phyloP scores from a whole-genome alignment of 2,888 invertebrate species.

The Scaeva pyrastri region DNA sequence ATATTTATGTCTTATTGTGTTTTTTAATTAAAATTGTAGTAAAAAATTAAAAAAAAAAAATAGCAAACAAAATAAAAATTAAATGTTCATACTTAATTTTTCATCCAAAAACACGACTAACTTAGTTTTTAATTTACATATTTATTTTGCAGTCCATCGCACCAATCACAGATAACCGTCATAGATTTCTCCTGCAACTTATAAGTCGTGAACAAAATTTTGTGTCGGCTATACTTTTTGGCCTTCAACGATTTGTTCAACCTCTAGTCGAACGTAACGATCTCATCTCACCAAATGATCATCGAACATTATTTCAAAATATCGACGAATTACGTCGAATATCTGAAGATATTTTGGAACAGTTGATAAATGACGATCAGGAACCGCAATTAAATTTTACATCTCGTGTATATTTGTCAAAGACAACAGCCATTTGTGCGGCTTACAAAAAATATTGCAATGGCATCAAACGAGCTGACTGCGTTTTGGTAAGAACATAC shows the following conservation, averaged over 20 bases:
- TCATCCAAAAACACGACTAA: too few species aligned
- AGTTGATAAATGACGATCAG: conserved; percentile 89
- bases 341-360: conserved; percentile 92
- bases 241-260: conserved; percentile 90
- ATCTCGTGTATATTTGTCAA: conserved; percentile 89
- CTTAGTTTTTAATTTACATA: neutral
- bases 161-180: conserved; percentile 85
- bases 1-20: too few species aligned
- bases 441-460: conserved; percentile 93
- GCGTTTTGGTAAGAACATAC: conserved; percentile 90
- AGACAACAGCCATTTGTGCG: conserved; percentile 89
- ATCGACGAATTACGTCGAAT: conserved; percentile 91
- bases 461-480: conserved; percentile 93
- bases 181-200: conserved; percentile 90
- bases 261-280: conserved; percentile 91
- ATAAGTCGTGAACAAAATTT: conserved; percentile 92
- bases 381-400: conserved; percentile 88
- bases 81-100: too few species aligned
- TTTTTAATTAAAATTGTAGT: too few species aligned
- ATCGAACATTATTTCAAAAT: conserved; percentile 92
- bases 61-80: too few species aligned
- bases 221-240: conserved; percentile 90
- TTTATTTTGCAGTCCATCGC: conserved; percentile 82
- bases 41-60: too few species aligned
- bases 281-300: conserved; percentile 90